Evolutionary conservation across 1,140 invertebrate species (phyloP).

Genomic region (Drosophila elegans): DNA sequence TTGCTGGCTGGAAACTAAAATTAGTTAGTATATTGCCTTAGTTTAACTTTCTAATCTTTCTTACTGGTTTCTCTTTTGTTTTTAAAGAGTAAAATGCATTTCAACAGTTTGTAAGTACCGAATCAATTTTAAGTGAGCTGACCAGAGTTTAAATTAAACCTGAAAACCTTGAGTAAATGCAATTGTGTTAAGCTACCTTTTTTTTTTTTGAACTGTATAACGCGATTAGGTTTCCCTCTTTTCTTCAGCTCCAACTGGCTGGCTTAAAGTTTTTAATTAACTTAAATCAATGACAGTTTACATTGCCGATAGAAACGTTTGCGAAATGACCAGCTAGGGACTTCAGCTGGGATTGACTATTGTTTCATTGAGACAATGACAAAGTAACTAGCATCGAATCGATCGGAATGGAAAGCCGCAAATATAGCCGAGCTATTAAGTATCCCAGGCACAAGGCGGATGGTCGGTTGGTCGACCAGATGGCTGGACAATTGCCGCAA

Average conservation of each 20-base stretch:
- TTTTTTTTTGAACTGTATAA: not conserved
- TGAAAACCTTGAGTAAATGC: not conserved
- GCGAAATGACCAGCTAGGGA: conserved; percentile 53
- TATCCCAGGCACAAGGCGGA: conserved; percentile 47
- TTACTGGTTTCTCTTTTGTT: conserved; percentile 10
- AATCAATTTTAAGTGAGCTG: conserved; percentile 3
- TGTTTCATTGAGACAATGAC: conserved; percentile 51
- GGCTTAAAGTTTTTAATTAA: conserved; percentile 57
- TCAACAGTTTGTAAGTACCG: conserved; percentile 12
- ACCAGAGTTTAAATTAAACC: too few relatives aligned
- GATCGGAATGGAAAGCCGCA: conserved; percentile 33
- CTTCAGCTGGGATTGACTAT: conserved; percentile 1
- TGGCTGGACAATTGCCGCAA: conserved; percentile 58
- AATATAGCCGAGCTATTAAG: conserved; percentile 45
- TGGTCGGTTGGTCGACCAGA: conserved; percentile 14
- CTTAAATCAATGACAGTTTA: conserved; percentile 57
- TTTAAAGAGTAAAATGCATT: not conserved
- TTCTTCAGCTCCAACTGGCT: conserved; percentile 3
- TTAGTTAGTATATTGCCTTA: not conserved
- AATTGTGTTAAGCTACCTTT: not conserved
- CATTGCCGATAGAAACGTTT: conserved; percentile 43
- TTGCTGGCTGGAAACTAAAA: not conserved
- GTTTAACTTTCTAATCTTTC: conserved; percentile 1
- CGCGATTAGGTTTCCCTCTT: conserved; percentile 11
- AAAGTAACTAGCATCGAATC: conserved; percentile 29